Conservation (phyloP, 2,888 invertebrate genomes). For the Sarcophaga subvicina region DNA sequence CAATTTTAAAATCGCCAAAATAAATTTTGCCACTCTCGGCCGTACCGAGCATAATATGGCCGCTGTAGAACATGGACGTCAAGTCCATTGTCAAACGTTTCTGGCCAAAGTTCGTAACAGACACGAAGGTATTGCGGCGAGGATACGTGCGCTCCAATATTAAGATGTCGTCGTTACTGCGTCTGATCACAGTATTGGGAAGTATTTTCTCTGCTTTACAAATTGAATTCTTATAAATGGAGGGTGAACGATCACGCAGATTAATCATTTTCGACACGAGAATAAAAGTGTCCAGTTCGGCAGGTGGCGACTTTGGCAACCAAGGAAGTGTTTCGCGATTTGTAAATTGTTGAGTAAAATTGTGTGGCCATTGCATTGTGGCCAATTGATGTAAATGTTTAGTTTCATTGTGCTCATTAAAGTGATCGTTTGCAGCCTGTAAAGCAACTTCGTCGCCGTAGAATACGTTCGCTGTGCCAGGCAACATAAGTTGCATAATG, state of each 20-base stretch:
- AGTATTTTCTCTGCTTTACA: conserved; percentile 85
- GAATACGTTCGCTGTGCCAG: conserved; percentile 93
- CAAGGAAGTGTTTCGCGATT: conserved; percentile 84
- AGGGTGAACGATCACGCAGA: conserved; percentile 85
- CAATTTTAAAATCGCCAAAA: conserved; percentile 81
- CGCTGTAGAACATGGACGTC: conserved; percentile 89
- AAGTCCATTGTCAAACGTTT: conserved; percentile 86
- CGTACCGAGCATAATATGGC: conserved; percentile 80
- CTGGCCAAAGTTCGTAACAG: conserved; percentile 88
- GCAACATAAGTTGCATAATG: conserved; percentile 90
- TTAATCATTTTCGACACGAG: conserved; percentile 84
- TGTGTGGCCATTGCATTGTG: conserved; percentile 86
- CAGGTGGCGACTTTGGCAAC: conserved; percentile 84
- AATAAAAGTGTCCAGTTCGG: conserved; percentile 82
- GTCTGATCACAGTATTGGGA: conserved; percentile 87
- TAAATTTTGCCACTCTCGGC: conserved; percentile 77
- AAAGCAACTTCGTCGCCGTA: conserved; percentile 96
- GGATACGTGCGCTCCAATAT: conserved; percentile 91
- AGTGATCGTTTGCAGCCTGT: conserved; percentile 83
- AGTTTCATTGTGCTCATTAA: conserved; percentile 84
- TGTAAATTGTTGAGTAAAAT: conserved; percentile 81
- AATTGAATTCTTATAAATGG: conserved; percentile 88
- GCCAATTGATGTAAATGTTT: conserved; percentile 87
- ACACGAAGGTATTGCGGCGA: conserved; percentile 88
- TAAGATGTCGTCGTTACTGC: conserved; percentile 86